These are phyloP conservation scores for Echeneis naucrates DNA, from an alignment of 2,797 vertebrate genomes.

Conservation along the genomic window DNA sequence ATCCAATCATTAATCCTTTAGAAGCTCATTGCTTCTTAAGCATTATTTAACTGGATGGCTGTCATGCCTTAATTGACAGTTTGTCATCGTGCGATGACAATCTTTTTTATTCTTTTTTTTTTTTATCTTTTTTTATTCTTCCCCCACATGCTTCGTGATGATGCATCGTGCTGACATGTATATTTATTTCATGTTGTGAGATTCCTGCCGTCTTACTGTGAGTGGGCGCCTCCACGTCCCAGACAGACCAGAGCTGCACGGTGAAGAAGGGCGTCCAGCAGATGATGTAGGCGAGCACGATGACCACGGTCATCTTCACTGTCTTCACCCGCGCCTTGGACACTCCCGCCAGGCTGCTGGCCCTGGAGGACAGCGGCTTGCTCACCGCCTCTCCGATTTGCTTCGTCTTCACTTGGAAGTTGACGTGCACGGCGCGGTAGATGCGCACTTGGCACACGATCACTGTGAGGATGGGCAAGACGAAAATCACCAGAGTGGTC, in stretches of 20 bases:
- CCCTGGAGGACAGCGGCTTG: slow-evolving; percentile 62
- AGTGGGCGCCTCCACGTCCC: slow-evolving; percentile 81
- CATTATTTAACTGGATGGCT: no score
- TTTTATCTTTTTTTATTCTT: no score
- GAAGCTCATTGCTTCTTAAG: no score
- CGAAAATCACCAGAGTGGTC: slow-evolving; percentile 83
- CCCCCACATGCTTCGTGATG: no score
- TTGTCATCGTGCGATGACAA: no score
- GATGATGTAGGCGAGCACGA: slow-evolving; percentile 82
- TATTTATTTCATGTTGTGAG: no score
- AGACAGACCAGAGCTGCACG: slow-evolving; percentile 87
- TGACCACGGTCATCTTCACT: slow-evolving; percentile 86
- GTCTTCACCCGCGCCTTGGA: slow-evolving; percentile 84
- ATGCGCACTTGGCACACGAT: slow-evolving; percentile 84
- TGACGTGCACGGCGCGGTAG: slow-evolving; percentile 76
- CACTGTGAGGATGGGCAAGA: slow-evolving; percentile 78
- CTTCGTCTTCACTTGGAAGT: slow-evolving; percentile 75
- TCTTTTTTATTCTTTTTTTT: no score
- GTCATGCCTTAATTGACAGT: no score
- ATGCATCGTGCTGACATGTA: no score
- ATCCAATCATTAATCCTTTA: no score
- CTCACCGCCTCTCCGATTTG: slow-evolving; percentile 27
- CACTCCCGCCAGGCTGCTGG: slow-evolving; percentile 76
- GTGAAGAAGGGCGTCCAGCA: slow-evolving; percentile 88
- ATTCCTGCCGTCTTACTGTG: slow-evolving; percentile 75